Percentiles rank a stretch among this genome's conserved stretches.
These are phyloP conservation scores for Pseudomyrmex dendroicus DNA, from an alignment of 1,140 invertebrate species.

Conservation along the genomic window DNA sequence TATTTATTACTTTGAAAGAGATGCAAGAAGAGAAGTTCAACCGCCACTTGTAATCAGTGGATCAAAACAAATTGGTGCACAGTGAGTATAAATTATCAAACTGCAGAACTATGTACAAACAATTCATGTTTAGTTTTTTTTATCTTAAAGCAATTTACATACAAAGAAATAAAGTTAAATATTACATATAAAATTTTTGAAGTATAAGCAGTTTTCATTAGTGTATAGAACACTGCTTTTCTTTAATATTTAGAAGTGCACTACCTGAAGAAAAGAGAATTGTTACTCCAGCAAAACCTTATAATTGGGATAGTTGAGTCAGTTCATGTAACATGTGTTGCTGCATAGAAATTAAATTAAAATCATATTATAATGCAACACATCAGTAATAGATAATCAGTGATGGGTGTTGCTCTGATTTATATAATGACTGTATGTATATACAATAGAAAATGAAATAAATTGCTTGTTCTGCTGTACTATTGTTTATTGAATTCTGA, in stretches of 20 bases:
- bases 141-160: neutral
- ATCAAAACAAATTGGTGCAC: constrained; percentile 48
- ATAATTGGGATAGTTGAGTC: neutral
- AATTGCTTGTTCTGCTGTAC: no score
- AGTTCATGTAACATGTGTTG: no score
- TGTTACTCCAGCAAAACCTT: constrained; percentile 33
- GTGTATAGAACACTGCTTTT: neutral
- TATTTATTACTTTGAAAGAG: constrained; percentile 93
- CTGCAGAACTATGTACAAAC: neutral
- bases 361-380: no score
- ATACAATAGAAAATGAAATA: no score
- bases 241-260: constrained; percentile 48
- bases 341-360: no score
- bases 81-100: constrained; percentile 26
- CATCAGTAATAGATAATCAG: no score
- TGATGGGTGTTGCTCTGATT: no score
- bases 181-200: neutral
- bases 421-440: no score
- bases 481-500: no score
- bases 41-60: constrained; percentile 86
- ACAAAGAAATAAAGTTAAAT: neutral
- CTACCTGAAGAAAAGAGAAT: neutral
- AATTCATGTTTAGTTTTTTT: neutral
- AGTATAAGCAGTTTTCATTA: neutral
- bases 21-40: constrained; percentile 89